phyloP scores from a whole-genome alignment of 2,888 invertebrate species.

The Pharmacophagus antenor region DNA sequence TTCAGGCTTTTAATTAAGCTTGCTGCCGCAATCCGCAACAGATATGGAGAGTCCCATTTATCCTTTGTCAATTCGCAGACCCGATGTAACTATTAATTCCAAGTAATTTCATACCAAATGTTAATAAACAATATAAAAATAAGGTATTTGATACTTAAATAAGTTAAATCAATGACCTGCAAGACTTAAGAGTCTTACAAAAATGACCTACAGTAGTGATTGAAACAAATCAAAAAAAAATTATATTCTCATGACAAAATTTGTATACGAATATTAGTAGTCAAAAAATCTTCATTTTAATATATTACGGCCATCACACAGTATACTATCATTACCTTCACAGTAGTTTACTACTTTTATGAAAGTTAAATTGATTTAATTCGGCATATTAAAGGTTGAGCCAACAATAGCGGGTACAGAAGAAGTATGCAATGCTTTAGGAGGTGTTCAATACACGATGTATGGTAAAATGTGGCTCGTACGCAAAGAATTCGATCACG shows the following conservation, averaged over 20 bases:
- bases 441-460: slow-evolving; percentile 84
- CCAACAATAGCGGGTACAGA: slow-evolving; percentile 75
- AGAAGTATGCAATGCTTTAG: slow-evolving; percentile 76
- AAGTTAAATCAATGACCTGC: too few relatives aligned
- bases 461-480: slow-evolving; percentile 89
- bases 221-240: too few relatives aligned
- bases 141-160: neutral
- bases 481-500: slow-evolving; percentile 78
- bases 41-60: slow-evolving; percentile 4
- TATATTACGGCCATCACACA: too few relatives aligned
- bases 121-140: neutral
- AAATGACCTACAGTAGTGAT: too few relatives aligned
- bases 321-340: too few relatives aligned
- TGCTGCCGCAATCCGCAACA: slow-evolving; percentile 10
- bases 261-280: too few relatives aligned
- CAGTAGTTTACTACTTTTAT: too few relatives aligned
- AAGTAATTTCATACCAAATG: neutral
- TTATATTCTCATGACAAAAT: too few relatives aligned
- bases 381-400: too few relatives aligned
- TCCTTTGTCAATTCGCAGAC: neutral
- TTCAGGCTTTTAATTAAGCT: slow-evolving; percentile 13
- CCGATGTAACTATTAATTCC: neutral
- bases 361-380: too few relatives aligned
- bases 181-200: too few relatives aligned
- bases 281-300: too few relatives aligned